Evolutionary conservation across 1,140 invertebrate genomes (phyloP).

Genomic region (Rhopalosiphum maidis): DNA sequence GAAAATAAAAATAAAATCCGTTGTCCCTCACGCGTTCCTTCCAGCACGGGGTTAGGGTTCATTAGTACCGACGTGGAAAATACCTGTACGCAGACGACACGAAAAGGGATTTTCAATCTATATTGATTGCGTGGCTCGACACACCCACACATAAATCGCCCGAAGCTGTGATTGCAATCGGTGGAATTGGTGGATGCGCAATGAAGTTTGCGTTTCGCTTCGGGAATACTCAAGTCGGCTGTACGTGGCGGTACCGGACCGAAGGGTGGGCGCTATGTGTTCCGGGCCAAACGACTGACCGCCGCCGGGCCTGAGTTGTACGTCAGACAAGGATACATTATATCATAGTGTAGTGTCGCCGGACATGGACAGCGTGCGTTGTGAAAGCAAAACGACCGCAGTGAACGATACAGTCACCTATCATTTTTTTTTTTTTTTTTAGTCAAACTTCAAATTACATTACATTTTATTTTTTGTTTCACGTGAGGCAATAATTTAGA

Average conservation of each 20-base stretch:
- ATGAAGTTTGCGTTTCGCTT: constrained; percentile 25
- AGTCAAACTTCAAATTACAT: not conserved
- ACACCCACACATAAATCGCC: constrained; percentile 33
- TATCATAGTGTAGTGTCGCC: not conserved
- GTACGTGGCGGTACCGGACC: no score
- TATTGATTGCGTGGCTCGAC: constrained; percentile 37
- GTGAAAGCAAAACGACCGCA: constrained; percentile 33
- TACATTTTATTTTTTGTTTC: not conserved
- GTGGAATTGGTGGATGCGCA: constrained; percentile 10
- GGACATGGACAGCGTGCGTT: not conserved
- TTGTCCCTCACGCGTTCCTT: not conserved
- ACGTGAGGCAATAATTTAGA: not conserved
- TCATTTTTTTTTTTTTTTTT: not conserved
- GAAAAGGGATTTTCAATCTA: constrained; percentile 25
- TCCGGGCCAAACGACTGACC: not conserved
- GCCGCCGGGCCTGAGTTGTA: not conserved
- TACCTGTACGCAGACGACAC: constrained; percentile 2
- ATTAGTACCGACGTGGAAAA: not conserved
- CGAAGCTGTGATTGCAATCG: constrained; percentile 40
- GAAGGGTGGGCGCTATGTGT: not conserved
- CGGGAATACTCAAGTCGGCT: constrained; percentile 47
- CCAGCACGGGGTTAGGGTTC: not conserved
- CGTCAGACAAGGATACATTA: not conserved
- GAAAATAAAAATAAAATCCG: constrained; percentile 14
- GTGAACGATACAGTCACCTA: not conserved